A percentile compares a stretch with the other conserved stretches of the same genome.
Conservation (phyloP, 2,113 vertebrate genomes). For the Cryptomyrus ogoouensis region DNA sequence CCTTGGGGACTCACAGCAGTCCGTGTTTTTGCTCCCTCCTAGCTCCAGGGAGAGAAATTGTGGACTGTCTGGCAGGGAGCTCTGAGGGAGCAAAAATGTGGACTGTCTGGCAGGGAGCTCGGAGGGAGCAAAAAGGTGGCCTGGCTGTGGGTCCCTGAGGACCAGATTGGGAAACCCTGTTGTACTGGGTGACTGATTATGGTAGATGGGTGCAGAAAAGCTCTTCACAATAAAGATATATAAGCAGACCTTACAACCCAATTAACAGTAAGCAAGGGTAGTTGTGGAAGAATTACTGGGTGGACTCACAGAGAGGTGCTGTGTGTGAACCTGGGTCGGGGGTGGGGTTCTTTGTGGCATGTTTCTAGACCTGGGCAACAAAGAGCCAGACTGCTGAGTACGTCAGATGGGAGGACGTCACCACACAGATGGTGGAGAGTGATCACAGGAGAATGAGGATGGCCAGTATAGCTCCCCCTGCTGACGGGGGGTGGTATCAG, state of each 20-base stretch:
- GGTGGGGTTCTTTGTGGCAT: not conserved
- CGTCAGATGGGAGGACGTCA: not conserved
- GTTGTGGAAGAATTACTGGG: not conserved
- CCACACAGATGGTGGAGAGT: not conserved
- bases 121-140: too few relatives aligned
- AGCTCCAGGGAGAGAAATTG: too few relatives aligned
- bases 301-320: not conserved
- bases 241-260: not conserved
- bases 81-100: too few relatives aligned
- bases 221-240: not conserved
- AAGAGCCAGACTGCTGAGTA: not conserved
- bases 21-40: too few relatives aligned
- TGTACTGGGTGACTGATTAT: not conserved
- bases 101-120: too few relatives aligned
- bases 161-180: too few relatives aligned
- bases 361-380: not conserved
- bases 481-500: not conserved
- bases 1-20: too few relatives aligned
- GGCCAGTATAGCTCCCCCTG: not conserved
- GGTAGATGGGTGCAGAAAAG: not conserved
- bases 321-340: not conserved
- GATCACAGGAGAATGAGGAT: not conserved
- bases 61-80: too few relatives aligned
- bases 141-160: too few relatives aligned
- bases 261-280: not conserved